Percentiles rank a stretch among this genome's conserved stretches.
These are phyloP conservation scores for Himalopsyche anomala DNA, from an alignment of 2,888 invertebrate species.

Conservation along the genomic window DNA sequence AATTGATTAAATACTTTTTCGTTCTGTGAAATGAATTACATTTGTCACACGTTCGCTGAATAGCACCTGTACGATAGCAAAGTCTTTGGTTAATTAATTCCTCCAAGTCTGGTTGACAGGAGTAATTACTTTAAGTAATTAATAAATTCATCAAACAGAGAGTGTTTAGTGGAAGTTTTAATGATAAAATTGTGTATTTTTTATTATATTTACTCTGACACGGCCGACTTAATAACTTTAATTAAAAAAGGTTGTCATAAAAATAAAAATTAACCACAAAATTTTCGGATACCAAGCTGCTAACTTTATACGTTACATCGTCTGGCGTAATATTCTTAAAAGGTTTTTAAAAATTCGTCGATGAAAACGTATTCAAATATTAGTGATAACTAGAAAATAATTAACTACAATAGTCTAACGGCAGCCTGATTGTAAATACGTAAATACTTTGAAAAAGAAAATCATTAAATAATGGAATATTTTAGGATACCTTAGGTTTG, in stretches of 20 bases:
- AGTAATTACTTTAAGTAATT: slow-evolving; percentile 11
- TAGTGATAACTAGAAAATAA: too few relatives aligned
- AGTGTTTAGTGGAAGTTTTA: slow-evolving; percentile 16
- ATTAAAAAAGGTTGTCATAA: background rate
- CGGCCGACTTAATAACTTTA: background rate
- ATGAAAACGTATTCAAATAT: too few relatives aligned
- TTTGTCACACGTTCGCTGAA: slow-evolving; percentile 1
- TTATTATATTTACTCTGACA: background rate
- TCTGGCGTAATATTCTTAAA: too few relatives aligned
- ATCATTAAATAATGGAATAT: too few relatives aligned
- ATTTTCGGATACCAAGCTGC: background rate
- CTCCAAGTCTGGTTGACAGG: slow-evolving; percentile 2
- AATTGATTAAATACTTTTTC: too few relatives aligned
- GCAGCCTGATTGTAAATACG: too few relatives aligned
- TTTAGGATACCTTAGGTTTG: too few relatives aligned
- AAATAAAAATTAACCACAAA: background rate
- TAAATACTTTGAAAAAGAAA: too few relatives aligned
- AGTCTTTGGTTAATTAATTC: slow-evolving; percentile 1
- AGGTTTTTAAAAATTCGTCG: too few relatives aligned
- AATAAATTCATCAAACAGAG: slow-evolving; percentile 27
- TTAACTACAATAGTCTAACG: too few relatives aligned
- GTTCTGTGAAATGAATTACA: background rate
- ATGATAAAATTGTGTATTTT: slow-evolving; percentile 15
- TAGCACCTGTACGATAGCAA: background rate
- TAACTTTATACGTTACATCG: background rate